Conservation (phyloP, 2,113 vertebrate genomes). For the Vulpes ferrilata region DNA sequence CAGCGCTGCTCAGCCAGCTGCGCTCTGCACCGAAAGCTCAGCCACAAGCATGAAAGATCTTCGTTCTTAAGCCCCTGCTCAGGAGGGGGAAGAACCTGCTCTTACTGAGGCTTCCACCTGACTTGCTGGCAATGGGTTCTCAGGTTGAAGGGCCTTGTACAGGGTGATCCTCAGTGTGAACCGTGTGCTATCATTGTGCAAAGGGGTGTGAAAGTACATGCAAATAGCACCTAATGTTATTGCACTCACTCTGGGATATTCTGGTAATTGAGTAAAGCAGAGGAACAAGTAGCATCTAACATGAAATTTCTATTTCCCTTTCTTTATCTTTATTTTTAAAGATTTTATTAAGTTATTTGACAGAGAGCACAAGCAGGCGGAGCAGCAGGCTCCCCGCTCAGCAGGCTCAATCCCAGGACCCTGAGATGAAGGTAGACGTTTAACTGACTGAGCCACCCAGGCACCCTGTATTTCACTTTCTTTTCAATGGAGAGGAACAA, state of each 20-base stretch:
- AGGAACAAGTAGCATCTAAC: background rate
- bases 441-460: too few species aligned
- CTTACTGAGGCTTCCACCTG: background rate
- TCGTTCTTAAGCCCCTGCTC: background rate
- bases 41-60: too few species aligned
- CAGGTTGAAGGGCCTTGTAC: background rate
- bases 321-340: too few species aligned
- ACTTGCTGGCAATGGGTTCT: background rate
- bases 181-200: fast-evolving
- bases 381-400: too few species aligned
- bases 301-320: background rate
- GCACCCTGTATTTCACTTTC: background rate
- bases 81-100: background rate
- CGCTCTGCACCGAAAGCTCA: background rate
- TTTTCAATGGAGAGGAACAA: background rate
- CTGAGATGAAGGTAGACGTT: too few species aligned
- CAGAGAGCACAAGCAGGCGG: too few species aligned
- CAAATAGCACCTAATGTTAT: background rate
- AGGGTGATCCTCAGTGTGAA: background rate
- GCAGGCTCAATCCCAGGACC: too few species aligned
- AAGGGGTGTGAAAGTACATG: background rate
- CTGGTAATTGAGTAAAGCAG: background rate
- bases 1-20: background rate
- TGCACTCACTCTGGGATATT: background rate
- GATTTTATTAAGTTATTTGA: too few species aligned